phyloP scores from a whole-genome alignment of 2,113 vertebrate species.

The Typhlomys cinereus region DNA sequence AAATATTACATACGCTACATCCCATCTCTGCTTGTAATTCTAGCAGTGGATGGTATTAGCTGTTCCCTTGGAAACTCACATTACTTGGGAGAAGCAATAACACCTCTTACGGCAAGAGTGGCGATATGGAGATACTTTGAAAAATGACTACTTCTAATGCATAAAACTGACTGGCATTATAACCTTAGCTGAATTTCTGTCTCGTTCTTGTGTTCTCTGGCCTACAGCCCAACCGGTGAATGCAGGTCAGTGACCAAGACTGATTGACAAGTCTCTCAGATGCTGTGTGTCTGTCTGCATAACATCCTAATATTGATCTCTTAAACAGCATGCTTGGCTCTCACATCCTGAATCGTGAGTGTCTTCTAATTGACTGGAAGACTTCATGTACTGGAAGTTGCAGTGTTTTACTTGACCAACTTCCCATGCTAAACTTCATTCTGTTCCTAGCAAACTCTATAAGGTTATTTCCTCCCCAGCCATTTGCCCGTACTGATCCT shows the following conservation, averaged over 20 bases:
- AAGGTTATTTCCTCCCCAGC: background rate
- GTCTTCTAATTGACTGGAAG: background rate
- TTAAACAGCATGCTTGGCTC: background rate
- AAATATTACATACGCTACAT: background rate
- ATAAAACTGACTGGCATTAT: background rate
- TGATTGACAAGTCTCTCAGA: background rate
- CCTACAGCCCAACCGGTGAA: background rate
- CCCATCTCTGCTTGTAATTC: background rate
- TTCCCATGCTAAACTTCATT: background rate
- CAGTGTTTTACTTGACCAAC: background rate
- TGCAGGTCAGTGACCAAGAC: background rate
- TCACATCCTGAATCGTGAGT: background rate
- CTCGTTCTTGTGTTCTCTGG: background rate
- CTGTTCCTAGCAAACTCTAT: conserved; percentile 2
- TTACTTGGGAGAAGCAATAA: background rate
- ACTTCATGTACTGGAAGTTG: background rate
- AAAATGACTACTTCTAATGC: background rate
- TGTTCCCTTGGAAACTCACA: too few species aligned
- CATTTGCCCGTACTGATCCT: background rate
- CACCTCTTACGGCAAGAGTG: background rate
- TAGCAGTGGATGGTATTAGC: conserved; percentile 17
- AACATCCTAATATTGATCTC: background rate
- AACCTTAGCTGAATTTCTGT: background rate
- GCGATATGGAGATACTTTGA: background rate
- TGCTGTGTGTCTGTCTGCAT: background rate